Evolutionary conservation across 1,140 invertebrate species (phyloP), one percentile per base, ranked within the genome.

Genomic region (Dendroctonus ponderosae): DNA sequence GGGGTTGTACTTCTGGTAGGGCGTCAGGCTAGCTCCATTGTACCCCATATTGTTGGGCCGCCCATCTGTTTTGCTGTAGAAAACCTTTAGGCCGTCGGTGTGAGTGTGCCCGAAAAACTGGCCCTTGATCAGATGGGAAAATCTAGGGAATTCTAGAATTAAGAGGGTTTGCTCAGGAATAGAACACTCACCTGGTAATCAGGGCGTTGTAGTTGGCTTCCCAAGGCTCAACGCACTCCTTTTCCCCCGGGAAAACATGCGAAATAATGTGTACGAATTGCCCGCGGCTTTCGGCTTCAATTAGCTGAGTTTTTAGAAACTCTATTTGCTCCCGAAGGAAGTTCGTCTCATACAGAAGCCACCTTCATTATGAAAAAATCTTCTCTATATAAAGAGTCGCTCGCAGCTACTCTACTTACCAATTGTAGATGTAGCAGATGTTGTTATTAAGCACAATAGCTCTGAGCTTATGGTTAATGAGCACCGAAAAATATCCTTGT

Each of bases 41-140:
- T 89, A 94, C 5, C 88, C 87, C 5, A 94, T 82, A 61, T 82
- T 85, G 0, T 86, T 83, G 5, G 72, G 66, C 7, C 0, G 67
- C 0, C 43, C 63, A 26, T 71, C 52, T 0, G 71, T 75, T 15
- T 79, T 78, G 15, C 84, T 77, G 71, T 89, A 90, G 77, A 85
- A 87, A 40, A 93, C 78, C 53, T 84, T 83, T 49, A 92, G 82
- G 71, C 90, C 88, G 71, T 93, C 91, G 11, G 83, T 84, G 72
- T 93, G 91, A 4, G 87, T 87, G 71, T 93, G 91, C 0, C 91
- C 91, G 70, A 89, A 91, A 76, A 92, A 93, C 75, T 92, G 88
- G 5, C 83, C 91, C 1, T 80, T 79, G 39, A 93, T 89, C 5
- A 86, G 91, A 38, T 84, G 77, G 4, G 65, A 38, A 66, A 74